Evolutionary conservation across 2,113 vertebrate species (phyloP).

Genomic region (Polyodon spathula): DNA sequence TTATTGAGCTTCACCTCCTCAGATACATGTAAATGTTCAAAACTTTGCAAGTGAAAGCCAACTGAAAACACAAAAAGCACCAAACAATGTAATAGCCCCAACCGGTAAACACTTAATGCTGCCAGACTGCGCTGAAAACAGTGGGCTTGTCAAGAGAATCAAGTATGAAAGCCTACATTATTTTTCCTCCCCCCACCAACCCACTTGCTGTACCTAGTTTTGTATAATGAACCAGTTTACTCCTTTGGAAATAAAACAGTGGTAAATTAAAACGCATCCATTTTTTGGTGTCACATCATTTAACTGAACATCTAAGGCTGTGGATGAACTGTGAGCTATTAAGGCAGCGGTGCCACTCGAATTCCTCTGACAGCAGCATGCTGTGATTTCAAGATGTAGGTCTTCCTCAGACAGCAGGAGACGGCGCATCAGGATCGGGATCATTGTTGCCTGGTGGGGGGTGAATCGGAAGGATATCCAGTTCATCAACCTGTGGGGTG

Average conservation of each 20-base stretch:
- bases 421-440: constrained; percentile 77
- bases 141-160: constrained; percentile 40
- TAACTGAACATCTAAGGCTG: constrained; percentile 67
- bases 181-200: constrained; percentile 32
- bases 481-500: constrained; percentile 91
- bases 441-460: constrained; percentile 69
- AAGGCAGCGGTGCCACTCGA: constrained; percentile 59
- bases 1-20: too few species aligned
- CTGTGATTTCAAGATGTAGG: constrained; percentile 33
- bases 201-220: too few species aligned
- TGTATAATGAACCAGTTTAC: too few species aligned
- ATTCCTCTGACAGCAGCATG: constrained; percentile 62
- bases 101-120: constrained; percentile 27
- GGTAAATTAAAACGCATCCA: constrained; percentile 10
- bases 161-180: constrained; percentile 47
- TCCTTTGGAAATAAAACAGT: background rate
- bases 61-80: constrained; percentile 36
- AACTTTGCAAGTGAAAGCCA: constrained; percentile 31
- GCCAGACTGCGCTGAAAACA: constrained; percentile 30
- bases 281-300: constrained; percentile 39
- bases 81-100: constrained; percentile 41
- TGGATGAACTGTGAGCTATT: constrained; percentile 65
- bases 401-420: constrained; percentile 68
- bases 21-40: constrained; percentile 7
- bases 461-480: constrained; percentile 85